phyloP scores from a whole-genome alignment of 2,888 invertebrate genomes.

The Synanthedon myopaeformis region DNA sequence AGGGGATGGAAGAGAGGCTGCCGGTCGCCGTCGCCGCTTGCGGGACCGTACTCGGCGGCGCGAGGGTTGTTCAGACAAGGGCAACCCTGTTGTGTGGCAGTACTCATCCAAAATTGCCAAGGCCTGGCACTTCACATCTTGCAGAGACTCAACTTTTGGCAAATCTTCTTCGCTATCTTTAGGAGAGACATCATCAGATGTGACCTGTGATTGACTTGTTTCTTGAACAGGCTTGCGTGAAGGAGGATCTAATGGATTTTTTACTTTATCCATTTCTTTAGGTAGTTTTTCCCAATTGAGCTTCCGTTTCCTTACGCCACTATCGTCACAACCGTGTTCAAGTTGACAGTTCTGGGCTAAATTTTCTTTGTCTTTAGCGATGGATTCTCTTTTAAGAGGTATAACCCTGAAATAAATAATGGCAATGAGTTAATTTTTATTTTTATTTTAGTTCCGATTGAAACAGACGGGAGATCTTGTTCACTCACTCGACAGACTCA shows the following conservation, averaged over 20 bases:
- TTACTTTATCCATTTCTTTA: background rate
- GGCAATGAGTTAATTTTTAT: background rate
- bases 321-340: background rate
- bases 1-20: background rate
- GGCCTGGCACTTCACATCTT: background rate
- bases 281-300: background rate
- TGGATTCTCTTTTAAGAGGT: background rate
- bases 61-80: background rate
- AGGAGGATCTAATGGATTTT: background rate
- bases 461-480: background rate
- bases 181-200: too few relatives aligned
- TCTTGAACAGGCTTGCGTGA: background rate
- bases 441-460: background rate
- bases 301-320: background rate
- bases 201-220: too few relatives aligned
- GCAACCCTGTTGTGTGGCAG: background rate
- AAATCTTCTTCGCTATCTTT: background rate
- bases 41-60: background rate
- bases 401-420: background rate
- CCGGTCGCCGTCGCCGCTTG: background rate
- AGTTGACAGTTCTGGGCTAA: background rate
- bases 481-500: background rate
- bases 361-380: background rate
- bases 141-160: background rate
- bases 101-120: background rate